Base-by-base conservation (phyloP, 2,113 vertebrate species). In the Gymnobelideus leadbeateri region DNA sequence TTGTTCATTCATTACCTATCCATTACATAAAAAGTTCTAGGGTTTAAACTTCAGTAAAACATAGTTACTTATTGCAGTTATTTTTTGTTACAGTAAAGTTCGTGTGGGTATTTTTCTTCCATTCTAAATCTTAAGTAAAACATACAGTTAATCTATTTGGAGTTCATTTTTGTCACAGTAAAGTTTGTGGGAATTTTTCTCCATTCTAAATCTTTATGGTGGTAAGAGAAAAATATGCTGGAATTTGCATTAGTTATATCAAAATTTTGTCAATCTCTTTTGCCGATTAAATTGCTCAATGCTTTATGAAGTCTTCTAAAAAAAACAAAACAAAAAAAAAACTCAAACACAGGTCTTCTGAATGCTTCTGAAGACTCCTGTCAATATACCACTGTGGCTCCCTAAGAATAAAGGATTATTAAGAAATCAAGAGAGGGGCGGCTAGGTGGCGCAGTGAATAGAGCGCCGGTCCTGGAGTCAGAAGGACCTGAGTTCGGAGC, bases 141-240 rank as follows among this genome's bases (percentile, higher is more conserved):
- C 91, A 95, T 96, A 55, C 37, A 93, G 31, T 93, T 96, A 93
- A 8, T 92, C 96, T 94, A 57, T 46, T 49, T n/a, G 8, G 26
- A 47, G 8, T 46, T 46, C 24, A 47, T 90, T 47, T 89, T 90
- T 47, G 8, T 77, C 6, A 77, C 61, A 77, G 61, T 77, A n/a
- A n/a, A 77, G 37, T 77, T 77, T 77, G 7, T 77, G 68, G 16
- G 31, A n/a, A 77, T n/a, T 77, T n/a, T 77, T 77, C 14, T 77
- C 28, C 31, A 7, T 77, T n/a, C 37, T n/a, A 77, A 84, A 84
- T 23, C 26, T 90, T 90, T 90, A 28, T 50, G 49, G 46, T 47
- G 19, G 19, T 51, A 47, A 51, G 47, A 52, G 61, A 28, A 51
- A 84, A 84, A 3, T 84, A 37, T 68, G 61, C 31, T 84, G 68